Evolutionary conservation across 2,888 invertebrate genomes (phyloP).

Genomic region (Elmis aenea): DNA sequence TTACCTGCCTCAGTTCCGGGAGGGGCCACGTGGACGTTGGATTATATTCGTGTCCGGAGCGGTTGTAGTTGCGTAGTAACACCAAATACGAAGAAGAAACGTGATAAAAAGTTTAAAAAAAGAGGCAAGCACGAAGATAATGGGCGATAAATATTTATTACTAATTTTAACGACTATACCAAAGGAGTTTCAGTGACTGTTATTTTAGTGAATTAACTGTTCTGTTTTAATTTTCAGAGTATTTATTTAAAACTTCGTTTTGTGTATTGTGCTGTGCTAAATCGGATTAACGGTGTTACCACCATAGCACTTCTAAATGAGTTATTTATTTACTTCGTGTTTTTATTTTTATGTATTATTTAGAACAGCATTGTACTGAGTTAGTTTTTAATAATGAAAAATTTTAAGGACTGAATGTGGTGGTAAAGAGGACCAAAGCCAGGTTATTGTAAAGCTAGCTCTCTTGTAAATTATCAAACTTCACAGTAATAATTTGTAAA

Average conservation of each 20-base stretch:
- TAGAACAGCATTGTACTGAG: too few species aligned
- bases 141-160: slow-evolving; percentile 12
- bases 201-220: slow-evolving; percentile 11
- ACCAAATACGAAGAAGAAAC: slow-evolving; percentile 53
- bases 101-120: slow-evolving; percentile 24
- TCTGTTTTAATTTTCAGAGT: slow-evolving; percentile 12
- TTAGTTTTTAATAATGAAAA: too few species aligned
- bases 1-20: slow-evolving; percentile 52
- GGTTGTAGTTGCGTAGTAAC: slow-evolving; percentile 80
- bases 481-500: too few species aligned
- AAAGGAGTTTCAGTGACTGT: slow-evolving; percentile 20
- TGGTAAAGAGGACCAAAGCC: too few species aligned
- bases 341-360: too few species aligned
- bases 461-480: too few species aligned
- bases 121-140: slow-evolving; percentile 29
- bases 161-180: slow-evolving; percentile 19
- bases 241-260: slow-evolving; percentile 14
- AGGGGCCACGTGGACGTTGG: slow-evolving; percentile 63
- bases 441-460: too few species aligned
- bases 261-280: too few species aligned
- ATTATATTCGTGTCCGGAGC: slow-evolving; percentile 76
- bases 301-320: too few species aligned
- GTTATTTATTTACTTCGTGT: too few species aligned
- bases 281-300: too few species aligned
- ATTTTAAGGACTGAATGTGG: too few species aligned